A percentile compares a stretch with the other conserved stretches of the same genome.
phyloP scores from a whole-genome alignment of 1,140 invertebrate species.

The Amyelois transitella region DNA sequence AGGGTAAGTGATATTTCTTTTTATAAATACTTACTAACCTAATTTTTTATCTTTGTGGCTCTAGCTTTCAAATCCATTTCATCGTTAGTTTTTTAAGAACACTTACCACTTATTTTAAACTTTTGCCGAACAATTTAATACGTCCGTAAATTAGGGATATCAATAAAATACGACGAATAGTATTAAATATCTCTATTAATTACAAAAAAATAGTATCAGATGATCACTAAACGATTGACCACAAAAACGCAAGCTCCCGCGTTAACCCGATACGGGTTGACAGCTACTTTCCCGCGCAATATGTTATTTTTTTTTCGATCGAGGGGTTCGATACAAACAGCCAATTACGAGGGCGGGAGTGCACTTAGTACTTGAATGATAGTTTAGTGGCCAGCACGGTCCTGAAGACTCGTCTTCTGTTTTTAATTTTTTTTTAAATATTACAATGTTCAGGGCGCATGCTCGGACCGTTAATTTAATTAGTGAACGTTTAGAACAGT shows the following conservation, averaged over 20 bases:
- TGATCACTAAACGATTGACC: constrained; percentile 57
- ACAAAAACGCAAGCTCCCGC: constrained; percentile 57
- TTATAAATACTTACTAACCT: too few species aligned
- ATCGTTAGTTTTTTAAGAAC: too few species aligned
- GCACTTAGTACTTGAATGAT: constrained; percentile 54
- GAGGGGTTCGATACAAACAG: constrained; percentile 70
- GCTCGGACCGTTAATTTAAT: constrained; percentile 60
- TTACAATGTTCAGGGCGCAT: constrained; percentile 51
- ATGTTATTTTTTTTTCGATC: constrained; percentile 66
- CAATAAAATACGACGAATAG: not conserved
- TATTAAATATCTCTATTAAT: not conserved
- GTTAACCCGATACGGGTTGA: constrained; percentile 59
- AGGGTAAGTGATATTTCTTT: too few species aligned
- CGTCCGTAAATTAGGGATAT: too few species aligned
- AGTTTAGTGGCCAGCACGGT: constrained; percentile 61
- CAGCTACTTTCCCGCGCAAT: constrained; percentile 68
- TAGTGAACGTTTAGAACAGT: constrained; percentile 46
- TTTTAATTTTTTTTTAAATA: constrained; percentile 22
- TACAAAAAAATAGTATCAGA: constrained; percentile 49
- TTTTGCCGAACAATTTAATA: too few species aligned
- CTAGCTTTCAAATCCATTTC: too few species aligned
- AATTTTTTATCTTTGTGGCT: too few species aligned
- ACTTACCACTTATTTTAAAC: too few species aligned
- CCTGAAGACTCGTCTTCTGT: constrained; percentile 36
- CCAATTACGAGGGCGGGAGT: constrained; percentile 66